phyloP scores from a whole-genome alignment of 2,888 invertebrate genomes.

The Cynaeus angustus region DNA sequence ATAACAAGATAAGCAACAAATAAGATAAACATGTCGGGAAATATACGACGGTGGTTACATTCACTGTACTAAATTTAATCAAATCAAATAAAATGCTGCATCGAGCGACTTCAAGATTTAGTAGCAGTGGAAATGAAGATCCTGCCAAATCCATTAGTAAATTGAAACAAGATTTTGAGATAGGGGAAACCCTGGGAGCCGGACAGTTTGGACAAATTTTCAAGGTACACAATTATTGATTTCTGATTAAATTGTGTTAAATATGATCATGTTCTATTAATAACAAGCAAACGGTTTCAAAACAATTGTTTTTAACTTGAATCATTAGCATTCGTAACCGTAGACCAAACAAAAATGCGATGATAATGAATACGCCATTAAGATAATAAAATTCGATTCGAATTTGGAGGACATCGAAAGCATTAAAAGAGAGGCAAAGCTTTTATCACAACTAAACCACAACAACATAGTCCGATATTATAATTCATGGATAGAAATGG shows the following conservation, averaged over 20 bases:
- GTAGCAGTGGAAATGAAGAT: background rate
- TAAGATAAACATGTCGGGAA: too few species aligned
- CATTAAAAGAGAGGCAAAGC: constrained; percentile 14
- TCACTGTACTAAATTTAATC: too few species aligned
- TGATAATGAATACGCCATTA: constrained; percentile 33
- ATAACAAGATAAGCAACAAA: too few species aligned
- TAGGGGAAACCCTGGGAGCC: background rate
- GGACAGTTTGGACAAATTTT: background rate
- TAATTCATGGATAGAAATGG: constrained; percentile 30
- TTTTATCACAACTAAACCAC: constrained; percentile 17
- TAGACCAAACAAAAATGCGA: constrained; percentile 30
- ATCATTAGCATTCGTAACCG: background rate
- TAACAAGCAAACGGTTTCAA: background rate
- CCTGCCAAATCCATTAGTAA: background rate
- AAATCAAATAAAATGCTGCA: too few species aligned
- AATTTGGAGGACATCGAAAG: constrained; percentile 3
- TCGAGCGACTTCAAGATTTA: background rate
- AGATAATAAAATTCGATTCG: constrained; percentile 31
- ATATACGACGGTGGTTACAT: too few species aligned
- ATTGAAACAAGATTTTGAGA: background rate
- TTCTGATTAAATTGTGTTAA: too few species aligned
- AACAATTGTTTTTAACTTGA: background rate
- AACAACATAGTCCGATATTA: constrained; percentile 40
- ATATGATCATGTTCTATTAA: too few species aligned
- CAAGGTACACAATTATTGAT: background rate